phyloP scores from a whole-genome alignment of 2,797 vertebrate genomes.

The Danio albolineatus region DNA sequence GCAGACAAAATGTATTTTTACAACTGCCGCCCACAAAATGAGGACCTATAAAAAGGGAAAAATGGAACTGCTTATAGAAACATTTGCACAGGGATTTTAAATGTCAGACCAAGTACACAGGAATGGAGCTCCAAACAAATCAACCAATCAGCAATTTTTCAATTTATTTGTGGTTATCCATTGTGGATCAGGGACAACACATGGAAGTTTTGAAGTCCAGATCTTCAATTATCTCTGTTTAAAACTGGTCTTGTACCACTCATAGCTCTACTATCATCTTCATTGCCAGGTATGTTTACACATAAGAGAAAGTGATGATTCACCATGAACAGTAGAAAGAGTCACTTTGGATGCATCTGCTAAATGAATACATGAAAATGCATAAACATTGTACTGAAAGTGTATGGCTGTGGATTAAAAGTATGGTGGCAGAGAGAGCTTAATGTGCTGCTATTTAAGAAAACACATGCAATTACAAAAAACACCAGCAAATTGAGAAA shows the following conservation, averaged over 20 bases:
- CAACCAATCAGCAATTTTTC: background rate
- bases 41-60: slow-evolving; percentile 73
- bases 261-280: background rate
- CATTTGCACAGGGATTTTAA: slow-evolving; percentile 63
- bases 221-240: background rate
- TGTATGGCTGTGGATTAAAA: background rate
- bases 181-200: background rate
- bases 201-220: background rate
- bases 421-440: too few species aligned
- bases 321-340: background rate
- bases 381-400: background rate
- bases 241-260: background rate
- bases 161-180: background rate
- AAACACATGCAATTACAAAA: too few species aligned
- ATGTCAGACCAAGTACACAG: slow-evolving; percentile 11
- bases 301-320: too few species aligned
- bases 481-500: too few species aligned
- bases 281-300: too few species aligned
- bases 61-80: slow-evolving; percentile 68
- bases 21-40: slow-evolving; percentile 74
- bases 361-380: background rate
- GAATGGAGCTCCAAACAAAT: background rate
- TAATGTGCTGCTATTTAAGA: too few species aligned
- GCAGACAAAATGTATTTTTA: slow-evolving; percentile 77
- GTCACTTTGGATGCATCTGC: background rate